Percentiles rank a stretch among this genome's conserved stretches.
Evolutionary conservation across 1,140 invertebrate genomes (phyloP).

Genomic region (Thalassaphorura encarpata): DNA sequence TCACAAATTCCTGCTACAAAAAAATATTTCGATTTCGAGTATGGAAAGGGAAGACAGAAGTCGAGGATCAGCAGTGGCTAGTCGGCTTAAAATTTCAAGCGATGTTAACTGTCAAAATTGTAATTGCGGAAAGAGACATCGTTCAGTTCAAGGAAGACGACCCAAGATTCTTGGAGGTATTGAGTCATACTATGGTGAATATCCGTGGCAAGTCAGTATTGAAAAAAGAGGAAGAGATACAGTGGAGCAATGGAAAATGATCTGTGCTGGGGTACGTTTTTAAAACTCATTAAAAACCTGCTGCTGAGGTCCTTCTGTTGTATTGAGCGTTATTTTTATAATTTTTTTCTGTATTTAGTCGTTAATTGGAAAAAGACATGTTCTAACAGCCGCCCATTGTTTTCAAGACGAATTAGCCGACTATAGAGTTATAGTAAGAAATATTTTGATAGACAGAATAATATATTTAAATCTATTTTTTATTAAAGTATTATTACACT

Average conservation of each 20-base stretch:
- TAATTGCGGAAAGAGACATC: not conserved
- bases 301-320: no score
- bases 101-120: not conserved
- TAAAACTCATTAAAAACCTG: no score
- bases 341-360: not conserved
- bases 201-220: conserved; percentile 2
- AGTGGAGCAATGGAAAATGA: not conserved
- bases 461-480: not conserved
- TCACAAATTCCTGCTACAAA: not conserved
- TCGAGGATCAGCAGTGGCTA: not conserved
- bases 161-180: not conserved
- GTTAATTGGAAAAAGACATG: not conserved
- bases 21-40: not conserved
- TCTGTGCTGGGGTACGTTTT: not conserved
- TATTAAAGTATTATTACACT: not conserved
- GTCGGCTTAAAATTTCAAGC: not conserved
- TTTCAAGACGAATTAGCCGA: not conserved
- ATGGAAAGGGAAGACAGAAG: not conserved
- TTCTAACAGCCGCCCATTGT: not conserved
- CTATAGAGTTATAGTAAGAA: not conserved
- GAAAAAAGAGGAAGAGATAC: not conserved
- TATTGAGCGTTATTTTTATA: no score
- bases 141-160: not conserved
- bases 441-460: no score
- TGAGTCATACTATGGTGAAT: not conserved